Evolutionary conservation across 2,113 vertebrate genomes (phyloP).

Genomic region (Sinocyclocheilus rhinocerous): DNA sequence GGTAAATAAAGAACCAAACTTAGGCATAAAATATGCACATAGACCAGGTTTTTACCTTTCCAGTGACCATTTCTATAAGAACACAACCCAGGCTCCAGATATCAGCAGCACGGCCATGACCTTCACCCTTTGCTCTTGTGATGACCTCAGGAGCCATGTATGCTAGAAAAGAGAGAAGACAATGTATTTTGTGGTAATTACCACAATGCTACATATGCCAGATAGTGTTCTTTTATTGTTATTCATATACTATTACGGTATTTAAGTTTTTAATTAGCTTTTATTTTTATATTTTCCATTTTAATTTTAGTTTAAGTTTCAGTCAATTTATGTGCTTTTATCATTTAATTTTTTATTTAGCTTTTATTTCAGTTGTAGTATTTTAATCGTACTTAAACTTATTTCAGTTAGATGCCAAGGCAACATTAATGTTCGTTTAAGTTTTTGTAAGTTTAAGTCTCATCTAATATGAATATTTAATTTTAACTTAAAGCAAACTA

Average conservation of each 20-base stretch:
- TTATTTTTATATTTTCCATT: not conserved
- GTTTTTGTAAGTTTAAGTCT: not conserved
- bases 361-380: not conserved
- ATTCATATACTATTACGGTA: not conserved
- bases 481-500: not conserved
- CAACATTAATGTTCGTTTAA: not conserved
- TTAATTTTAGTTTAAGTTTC: not conserved
- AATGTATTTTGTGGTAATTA: not conserved
- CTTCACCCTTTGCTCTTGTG: conserved; percentile 96
- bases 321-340: not conserved
- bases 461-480: not conserved
- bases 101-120: conserved; percentile 95
- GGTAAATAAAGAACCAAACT: not conserved
- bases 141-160: conserved; percentile 99
- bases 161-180: conserved; percentile 70
- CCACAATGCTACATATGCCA: not conserved
- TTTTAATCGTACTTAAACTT: not conserved
- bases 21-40: not conserved
- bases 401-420: not conserved
- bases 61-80: conserved; percentile 98
- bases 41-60: conserved; percentile 83
- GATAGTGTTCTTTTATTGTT: not conserved
- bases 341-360: not conserved
- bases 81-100: conserved; percentile 99
- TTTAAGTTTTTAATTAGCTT: not conserved